phyloP scores from a whole-genome alignment of 2,888 invertebrate species.

The Oxyscelio sp. region DNA sequence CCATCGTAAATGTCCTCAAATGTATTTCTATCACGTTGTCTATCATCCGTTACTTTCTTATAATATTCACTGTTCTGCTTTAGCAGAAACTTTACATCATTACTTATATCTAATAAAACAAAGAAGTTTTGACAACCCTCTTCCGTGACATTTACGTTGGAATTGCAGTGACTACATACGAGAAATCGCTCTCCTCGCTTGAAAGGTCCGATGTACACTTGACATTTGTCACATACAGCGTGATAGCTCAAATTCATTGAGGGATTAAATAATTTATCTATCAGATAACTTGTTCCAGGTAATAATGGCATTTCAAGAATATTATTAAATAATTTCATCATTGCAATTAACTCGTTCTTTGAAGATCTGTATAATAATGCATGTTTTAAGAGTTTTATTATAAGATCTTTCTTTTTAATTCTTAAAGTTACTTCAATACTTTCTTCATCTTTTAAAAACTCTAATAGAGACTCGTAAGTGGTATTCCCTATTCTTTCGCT shows the following conservation, averaged over 20 bases:
- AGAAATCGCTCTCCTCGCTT: not conserved
- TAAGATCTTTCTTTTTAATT: too few species aligned
- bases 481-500: too few species aligned
- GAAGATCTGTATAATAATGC: too few species aligned
- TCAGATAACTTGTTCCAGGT: too few species aligned
- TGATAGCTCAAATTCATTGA: not conserved
- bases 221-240: not conserved
- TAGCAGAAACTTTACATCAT: not conserved
- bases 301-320: too few species aligned
- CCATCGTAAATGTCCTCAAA: not conserved
- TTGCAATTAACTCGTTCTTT: too few species aligned
- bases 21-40: not conserved
- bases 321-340: too few species aligned
- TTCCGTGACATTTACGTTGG: not conserved
- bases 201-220: not conserved
- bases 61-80: not conserved
- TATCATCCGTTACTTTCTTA: not conserved
- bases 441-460: too few species aligned
- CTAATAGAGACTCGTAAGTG: too few species aligned
- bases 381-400: too few species aligned
- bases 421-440: too few species aligned
- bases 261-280: conserved; percentile 4
- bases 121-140: not conserved
- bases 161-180: not conserved
- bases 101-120: not conserved